Conservation (phyloP, 2,888 invertebrate genomes). For the Cosmopolites sordidus region DNA sequence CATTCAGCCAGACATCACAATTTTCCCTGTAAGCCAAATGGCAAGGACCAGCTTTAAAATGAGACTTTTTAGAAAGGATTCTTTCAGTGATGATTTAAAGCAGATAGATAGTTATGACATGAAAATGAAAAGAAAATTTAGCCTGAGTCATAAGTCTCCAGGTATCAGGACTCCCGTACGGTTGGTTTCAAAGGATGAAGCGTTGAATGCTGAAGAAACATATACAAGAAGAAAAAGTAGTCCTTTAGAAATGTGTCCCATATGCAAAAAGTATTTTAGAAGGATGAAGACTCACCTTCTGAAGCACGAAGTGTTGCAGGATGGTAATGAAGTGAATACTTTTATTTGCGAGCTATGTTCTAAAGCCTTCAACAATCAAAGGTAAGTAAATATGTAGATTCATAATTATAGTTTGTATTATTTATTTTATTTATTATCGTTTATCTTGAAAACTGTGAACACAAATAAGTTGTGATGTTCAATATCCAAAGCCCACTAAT, state of each 20-base stretch:
- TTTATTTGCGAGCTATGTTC: conserved; percentile 21
- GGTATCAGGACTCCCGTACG: conserved; percentile 31
- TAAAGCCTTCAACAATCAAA: conserved; percentile 23
- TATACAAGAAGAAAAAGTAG: conserved; percentile 42
- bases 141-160: conserved; percentile 15
- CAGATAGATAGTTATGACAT: conserved; percentile 4
- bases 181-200: conserved; percentile 40
- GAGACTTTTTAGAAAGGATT: conserved; percentile 21
- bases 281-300: conserved; percentile 50
- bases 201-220: conserved; percentile 36
- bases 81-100: background rate
- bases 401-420: too few species aligned
- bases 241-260: conserved; percentile 46
- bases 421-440: too few species aligned
- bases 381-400: too few species aligned
- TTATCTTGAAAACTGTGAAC: too few species aligned
- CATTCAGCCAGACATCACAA: conserved; percentile 35
- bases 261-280: conserved; percentile 47
- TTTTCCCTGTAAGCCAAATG: conserved; percentile 35
- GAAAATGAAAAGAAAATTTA: conserved; percentile 31
- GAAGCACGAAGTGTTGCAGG: conserved; percentile 41
- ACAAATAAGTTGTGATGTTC: too few species aligned
- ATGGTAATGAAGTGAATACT: conserved; percentile 8
- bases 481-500: too few species aligned
- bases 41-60: conserved; percentile 35